Evolutionary conservation across 2,888 invertebrate genomes (phyloP).

Genomic region (Microchrysa polita): DNA sequence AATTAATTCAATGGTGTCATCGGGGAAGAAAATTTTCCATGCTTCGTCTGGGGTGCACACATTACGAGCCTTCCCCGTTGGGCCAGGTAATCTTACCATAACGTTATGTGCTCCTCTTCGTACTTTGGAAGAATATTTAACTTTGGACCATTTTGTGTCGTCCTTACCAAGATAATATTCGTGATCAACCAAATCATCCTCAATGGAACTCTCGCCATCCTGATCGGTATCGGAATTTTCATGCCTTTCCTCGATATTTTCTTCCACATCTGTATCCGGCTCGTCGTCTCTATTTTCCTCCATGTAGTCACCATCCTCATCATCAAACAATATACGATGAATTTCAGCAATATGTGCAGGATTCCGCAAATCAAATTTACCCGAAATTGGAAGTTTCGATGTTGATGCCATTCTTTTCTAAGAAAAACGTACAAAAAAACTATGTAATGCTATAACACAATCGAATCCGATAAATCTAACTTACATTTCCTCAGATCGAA

Average conservation of each 20-base stretch:
- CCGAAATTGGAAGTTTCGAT: not conserved
- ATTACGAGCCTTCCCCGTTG: too few species aligned
- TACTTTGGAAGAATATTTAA: conserved; percentile 5
- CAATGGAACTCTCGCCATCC: not conserved
- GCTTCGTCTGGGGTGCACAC: too few species aligned
- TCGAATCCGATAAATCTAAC: not conserved
- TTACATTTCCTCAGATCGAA: conserved; percentile 1
- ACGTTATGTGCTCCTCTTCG: conserved; percentile 17
- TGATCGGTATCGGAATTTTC: conserved; percentile 6
- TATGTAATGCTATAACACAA: not conserved
- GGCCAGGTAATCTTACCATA: too few species aligned
- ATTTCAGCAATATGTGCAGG: conserved; percentile 24
- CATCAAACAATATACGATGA: conserved; percentile 6
- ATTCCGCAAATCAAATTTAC: not conserved
- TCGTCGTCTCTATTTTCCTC: conserved; percentile 10
- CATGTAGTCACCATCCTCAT: not conserved
- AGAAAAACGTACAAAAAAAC: conserved; percentile 12
- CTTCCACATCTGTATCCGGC: conserved; percentile 16
- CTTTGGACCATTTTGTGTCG: conserved; percentile 10
- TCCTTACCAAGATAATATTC: not conserved
- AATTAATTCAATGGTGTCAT: too few species aligned
- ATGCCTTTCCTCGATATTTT: conserved; percentile 10
- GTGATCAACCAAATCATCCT: conserved; percentile 4
- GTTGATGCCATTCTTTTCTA: conserved; percentile 19
- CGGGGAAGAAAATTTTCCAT: too few species aligned